Conservation (phyloP, 2,888 invertebrate genomes). For the Lycocerus yunnanus region DNA sequence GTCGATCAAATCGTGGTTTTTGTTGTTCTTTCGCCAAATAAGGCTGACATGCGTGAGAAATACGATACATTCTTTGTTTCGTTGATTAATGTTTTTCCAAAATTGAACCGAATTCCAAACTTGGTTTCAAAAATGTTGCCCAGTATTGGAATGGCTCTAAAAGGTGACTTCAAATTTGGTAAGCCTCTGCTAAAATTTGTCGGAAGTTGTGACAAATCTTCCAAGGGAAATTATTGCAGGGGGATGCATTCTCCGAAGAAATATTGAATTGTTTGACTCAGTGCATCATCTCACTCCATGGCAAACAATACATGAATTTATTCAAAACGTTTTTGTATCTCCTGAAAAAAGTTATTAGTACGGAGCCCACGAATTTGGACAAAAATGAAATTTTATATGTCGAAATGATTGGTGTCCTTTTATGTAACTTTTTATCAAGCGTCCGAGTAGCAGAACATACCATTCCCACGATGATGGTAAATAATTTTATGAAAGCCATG, state of each 20-base stretch:
- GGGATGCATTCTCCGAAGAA: constrained; percentile 42
- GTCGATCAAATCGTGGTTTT: constrained; percentile 43
- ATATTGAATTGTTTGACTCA: constrained; percentile 45
- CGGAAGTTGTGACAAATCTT: background rate
- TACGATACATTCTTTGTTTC: constrained; percentile 44
- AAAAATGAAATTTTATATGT: constrained; percentile 25
- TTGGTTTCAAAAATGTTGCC: constrained; percentile 48
- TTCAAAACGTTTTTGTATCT: constrained; percentile 48
- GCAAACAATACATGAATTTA: constrained; percentile 50
- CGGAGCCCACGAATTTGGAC: constrained; percentile 28
- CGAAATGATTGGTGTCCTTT: constrained; percentile 45
- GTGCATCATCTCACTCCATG: constrained; percentile 44
- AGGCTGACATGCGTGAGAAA: constrained; percentile 28
- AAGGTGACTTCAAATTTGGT: constrained; percentile 11
- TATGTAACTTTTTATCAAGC: constrained; percentile 45
- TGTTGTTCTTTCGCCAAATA: constrained; percentile 40
- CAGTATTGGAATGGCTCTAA: constrained; percentile 39
- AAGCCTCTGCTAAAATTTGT: background rate
- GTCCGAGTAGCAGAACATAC: constrained; percentile 50
- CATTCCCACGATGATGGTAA: constrained; percentile 41
- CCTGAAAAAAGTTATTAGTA: constrained; percentile 41
- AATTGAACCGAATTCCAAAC: constrained; percentile 49
- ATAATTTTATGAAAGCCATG: constrained; percentile 46
- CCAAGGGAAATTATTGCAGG: background rate
- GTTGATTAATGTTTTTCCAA: constrained; percentile 49